Percentiles rank a stretch among this genome's conserved stretches.
Conservation (phyloP, 2,113 vertebrate genomes). For the Marmota flaviventris region DNA sequence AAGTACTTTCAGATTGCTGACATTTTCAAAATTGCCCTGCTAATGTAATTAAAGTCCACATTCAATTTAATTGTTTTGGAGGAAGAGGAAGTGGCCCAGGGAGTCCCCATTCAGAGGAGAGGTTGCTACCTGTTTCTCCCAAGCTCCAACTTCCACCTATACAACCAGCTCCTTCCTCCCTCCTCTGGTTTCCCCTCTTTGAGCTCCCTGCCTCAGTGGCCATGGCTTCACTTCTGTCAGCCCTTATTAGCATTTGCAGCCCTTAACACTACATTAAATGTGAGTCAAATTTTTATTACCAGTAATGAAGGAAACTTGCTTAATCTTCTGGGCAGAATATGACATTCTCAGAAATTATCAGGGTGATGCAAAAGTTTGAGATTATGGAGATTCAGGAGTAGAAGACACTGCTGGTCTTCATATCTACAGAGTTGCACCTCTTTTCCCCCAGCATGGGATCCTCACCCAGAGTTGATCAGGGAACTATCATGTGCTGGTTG, state of each 20-base stretch:
- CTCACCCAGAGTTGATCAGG: neutral
- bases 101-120: neutral
- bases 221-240: neutral
- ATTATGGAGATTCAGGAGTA: neutral
- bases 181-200: too few species aligned
- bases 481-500: neutral
- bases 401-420: neutral
- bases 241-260: neutral
- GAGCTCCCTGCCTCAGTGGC: neutral
- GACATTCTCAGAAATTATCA: neutral
- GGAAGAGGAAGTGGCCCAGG: neutral
- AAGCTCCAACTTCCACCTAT: neutral
- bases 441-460: neutral
- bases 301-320: neutral
- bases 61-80: constrained; percentile 13
- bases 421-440: neutral
- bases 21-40: constrained; percentile 17
- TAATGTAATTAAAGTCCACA: constrained; percentile 10
- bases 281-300: neutral
- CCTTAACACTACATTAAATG: neutral
- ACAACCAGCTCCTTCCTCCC: neutral
- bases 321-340: neutral
- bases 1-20: neutral
- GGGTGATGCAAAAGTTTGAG: neutral
- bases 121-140: neutral